Base-by-base conservation (phyloP, 2,888 invertebrate genomes). In the Mycalesis mineus region DNA sequence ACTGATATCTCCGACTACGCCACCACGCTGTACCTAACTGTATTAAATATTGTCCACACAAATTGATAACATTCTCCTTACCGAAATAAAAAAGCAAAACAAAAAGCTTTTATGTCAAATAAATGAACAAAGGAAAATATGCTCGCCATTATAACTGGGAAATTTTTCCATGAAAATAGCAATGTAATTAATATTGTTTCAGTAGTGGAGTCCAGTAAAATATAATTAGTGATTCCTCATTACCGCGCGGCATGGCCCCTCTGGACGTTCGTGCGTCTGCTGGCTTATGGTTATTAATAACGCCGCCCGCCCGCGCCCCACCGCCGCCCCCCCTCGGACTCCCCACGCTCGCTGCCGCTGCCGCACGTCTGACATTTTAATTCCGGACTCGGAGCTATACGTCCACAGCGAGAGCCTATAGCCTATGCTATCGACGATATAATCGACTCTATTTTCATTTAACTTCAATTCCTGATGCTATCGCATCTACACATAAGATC, bases 271-370 rank as follows among this genome's bases (percentile, higher is more conserved):
- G 87, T 89, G 88, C 88, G 88, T 89, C 88, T 88, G 84, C 84
- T 78, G 86, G 88, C 89, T 88, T 89, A 89, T 89, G 88, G 89
- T 89, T 88, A 89, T 89, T 89, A 89, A 89, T 89, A 89, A 88
- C 88, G 80, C 82, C 78, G 78, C 77, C 78, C 71, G 65, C 63
- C 68, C 61, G 54, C 64, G 77, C 75, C 75, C 74, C 78, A 67
- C 73, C 74, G 78, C 78, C 73, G 65, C 72, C 78, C 82, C 82
- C 76, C 81, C 80, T 75, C 79, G 75, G 51, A 29, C 77, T 77
- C 76, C 75, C 74, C 75, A 78, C 80, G 76, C 75, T 58, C 77
- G 77, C 75, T 57, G 51, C 57, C 51, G 57, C 55, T 78, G 81
- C 85, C 84, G 86, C 88, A 81, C 88, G 88, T 84, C 88, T 89